These are phyloP conservation scores for Catharus bicknelli DNA, from an alignment of 2,113 vertebrate genomes.

Conservation along the genomic window DNA sequence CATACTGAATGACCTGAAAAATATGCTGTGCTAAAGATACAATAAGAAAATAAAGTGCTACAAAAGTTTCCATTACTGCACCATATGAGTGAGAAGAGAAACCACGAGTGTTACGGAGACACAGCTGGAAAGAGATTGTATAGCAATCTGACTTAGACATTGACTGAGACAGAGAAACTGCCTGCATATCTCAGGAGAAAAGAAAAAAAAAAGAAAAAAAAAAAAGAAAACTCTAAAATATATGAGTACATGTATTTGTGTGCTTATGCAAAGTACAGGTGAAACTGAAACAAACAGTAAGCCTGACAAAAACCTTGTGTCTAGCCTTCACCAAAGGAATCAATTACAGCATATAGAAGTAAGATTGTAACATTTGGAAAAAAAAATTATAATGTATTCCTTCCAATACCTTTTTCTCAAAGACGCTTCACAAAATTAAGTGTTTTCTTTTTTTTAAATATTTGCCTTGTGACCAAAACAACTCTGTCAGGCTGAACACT, in stretches of 20 bases:
- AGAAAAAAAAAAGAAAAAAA: neutral
- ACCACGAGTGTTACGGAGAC: rapidly evolving
- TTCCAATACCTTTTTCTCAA: neutral
- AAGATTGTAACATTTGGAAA: neutral
- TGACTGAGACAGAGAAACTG: neutral
- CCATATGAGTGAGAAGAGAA: neutral
- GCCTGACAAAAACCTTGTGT: neutral
- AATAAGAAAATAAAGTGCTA: neutral
- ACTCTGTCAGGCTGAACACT: neutral
- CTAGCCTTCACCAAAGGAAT: neutral
- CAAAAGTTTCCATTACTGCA: neutral
- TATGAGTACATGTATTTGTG: rapidly evolving
- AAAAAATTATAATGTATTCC: neutral
- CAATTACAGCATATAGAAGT: neutral
- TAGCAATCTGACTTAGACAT: neutral
- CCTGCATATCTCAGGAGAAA: neutral
- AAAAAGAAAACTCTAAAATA: neutral
- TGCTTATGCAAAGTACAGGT: neutral
- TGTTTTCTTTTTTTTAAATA: neutral
- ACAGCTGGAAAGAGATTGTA: neutral
- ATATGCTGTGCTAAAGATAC: neutral
- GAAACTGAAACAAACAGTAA: neutral
- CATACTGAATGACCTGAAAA: neutral
- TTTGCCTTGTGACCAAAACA: neutral
- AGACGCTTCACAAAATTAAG: neutral